Conservation (phyloP, 2,113 vertebrate genomes). For the Apus apus region DNA sequence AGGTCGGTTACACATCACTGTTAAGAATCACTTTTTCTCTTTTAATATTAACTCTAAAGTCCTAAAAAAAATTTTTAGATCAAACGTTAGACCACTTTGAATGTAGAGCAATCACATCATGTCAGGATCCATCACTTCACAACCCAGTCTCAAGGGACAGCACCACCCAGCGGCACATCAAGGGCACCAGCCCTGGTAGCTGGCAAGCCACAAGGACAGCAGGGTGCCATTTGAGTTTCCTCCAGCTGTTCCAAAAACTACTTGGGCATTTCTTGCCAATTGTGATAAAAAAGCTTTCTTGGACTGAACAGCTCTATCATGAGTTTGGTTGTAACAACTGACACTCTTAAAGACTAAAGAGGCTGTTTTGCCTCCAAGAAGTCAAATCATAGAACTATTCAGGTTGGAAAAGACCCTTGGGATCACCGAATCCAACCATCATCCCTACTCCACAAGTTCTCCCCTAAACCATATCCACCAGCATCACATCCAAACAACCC, state of each 20-base stretch:
- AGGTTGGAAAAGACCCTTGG: too few relatives aligned
- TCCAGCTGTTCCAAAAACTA: background rate
- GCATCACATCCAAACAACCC: too few relatives aligned
- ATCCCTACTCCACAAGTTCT: too few relatives aligned
- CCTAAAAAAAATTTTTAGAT: constrained; percentile 20
- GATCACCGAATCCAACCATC: too few relatives aligned
- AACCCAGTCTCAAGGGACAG: background rate
- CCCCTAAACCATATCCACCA: too few relatives aligned
- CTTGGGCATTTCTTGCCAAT: background rate
- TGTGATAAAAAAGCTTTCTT: background rate
- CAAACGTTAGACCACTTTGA: background rate
- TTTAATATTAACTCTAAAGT: constrained; percentile 20
- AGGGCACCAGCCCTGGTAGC: background rate
- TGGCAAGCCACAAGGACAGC: background rate
- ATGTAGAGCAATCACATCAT: background rate
- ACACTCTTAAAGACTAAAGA: background rate
- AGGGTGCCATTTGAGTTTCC: background rate
- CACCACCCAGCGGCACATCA: background rate
- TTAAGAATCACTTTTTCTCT: constrained; percentile 49
- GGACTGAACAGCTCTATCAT: background rate
- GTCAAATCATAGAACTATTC: background rate
- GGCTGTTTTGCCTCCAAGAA: background rate
- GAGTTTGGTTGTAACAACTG: background rate
- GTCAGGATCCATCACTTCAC: background rate
- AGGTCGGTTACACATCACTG: constrained; percentile 43